Conservation (phyloP, 2,888 invertebrate species). For the Latrodectus elegans region DNA sequence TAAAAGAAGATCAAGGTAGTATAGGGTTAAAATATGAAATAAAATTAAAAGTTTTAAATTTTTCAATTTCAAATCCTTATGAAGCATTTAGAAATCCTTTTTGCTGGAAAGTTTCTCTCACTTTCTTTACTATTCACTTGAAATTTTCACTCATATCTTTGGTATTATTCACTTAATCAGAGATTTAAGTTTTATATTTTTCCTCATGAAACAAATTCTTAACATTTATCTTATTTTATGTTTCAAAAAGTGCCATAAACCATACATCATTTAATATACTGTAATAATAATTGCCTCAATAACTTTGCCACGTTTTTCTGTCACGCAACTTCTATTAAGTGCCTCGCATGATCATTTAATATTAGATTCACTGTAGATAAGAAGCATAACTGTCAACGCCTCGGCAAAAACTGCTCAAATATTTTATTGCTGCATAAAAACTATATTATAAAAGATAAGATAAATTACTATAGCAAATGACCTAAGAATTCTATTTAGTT, state of each 20-base stretch:
- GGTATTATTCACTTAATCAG: too few relatives aligned
- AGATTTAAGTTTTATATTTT: background rate
- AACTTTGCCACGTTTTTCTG: background rate
- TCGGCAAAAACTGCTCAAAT: background rate
- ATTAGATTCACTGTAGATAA: conserved; percentile 24
- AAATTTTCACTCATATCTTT: too few relatives aligned
- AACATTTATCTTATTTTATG: background rate
- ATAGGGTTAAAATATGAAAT: too few relatives aligned
- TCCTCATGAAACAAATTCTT: too few relatives aligned
- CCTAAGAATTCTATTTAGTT: background rate
- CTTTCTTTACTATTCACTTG: too few relatives aligned
- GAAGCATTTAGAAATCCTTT: too few relatives aligned
- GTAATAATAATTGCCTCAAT: background rate
- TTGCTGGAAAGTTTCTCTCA: too few relatives aligned
- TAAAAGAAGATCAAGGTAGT: too few relatives aligned
- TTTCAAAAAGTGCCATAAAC: background rate
- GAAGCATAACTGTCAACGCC: background rate
- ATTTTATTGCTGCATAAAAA: conserved; percentile 48
- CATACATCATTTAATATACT: background rate
- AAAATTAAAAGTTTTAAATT: too few relatives aligned
- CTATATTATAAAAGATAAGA: background rate
- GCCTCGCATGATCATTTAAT: conserved; percentile 16
- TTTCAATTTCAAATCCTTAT: too few relatives aligned
- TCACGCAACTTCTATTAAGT: conserved; percentile 6
- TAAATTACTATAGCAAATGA: background rate